A percentile compares a stretch with the other conserved stretches of the same genome.
phyloP scores from a whole-genome alignment of 2,797 vertebrate genomes.

The Pygocentrus nattereri region DNA sequence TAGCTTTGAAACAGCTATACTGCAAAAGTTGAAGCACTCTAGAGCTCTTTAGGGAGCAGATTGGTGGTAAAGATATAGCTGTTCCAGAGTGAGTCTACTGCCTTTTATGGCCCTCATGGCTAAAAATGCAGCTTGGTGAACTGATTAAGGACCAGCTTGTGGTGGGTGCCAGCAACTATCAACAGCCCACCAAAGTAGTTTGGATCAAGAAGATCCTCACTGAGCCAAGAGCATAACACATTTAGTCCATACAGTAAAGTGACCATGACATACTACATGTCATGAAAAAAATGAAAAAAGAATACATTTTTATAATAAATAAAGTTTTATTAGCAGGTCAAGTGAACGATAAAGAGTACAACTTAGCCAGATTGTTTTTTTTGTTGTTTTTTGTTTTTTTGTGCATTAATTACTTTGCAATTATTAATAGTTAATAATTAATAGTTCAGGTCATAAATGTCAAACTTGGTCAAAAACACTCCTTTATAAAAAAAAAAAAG shows the following conservation, averaged over 20 bases:
- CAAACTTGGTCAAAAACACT: too few species aligned
- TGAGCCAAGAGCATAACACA: constrained; percentile 31
- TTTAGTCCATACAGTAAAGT: constrained; percentile 1
- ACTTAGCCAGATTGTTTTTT: neutral
- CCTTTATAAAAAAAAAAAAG: too few species aligned
- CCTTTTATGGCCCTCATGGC: constrained; percentile 30
- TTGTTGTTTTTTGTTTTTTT: too few species aligned
- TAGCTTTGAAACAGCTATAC: neutral
- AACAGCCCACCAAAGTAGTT: constrained; percentile 34
- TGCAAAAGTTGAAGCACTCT: neutral
- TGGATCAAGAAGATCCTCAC: constrained; percentile 11
- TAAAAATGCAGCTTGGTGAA: constrained; percentile 32
- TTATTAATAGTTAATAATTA: too few species aligned
- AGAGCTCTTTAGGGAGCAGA: neutral
- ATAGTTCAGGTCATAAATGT: too few species aligned
- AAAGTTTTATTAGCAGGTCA: neutral
- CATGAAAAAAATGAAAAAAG: too few species aligned
- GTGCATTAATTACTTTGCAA: too few species aligned
- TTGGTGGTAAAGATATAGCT: constrained; percentile 27
- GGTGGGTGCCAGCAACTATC: constrained; percentile 35
- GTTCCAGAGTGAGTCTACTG: constrained; percentile 1
- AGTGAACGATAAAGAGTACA: neutral
- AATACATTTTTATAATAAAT: neutral
- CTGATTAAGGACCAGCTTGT: neutral
- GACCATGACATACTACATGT: constrained; percentile 7